Evolutionary conservation across 2,113 vertebrate species (phyloP).

Genomic region (Erythrocebus patas): DNA sequence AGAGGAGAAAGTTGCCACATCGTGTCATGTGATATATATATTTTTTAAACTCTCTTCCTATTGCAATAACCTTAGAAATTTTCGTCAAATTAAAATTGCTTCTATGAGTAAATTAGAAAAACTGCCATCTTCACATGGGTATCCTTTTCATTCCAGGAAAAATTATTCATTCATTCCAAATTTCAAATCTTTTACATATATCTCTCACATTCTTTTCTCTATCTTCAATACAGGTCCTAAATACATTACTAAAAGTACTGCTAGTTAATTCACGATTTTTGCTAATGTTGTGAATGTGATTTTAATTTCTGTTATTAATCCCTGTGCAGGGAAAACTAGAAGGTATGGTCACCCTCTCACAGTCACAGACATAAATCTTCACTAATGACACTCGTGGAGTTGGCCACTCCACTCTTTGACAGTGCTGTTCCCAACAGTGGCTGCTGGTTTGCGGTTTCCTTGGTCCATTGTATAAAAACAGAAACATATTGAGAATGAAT

Average conservation of each 20-base stretch:
- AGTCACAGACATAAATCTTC: background rate
- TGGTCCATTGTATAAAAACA: background rate
- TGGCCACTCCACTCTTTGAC: background rate
- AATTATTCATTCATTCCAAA: background rate
- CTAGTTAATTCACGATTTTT: background rate
- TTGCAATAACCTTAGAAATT: background rate
- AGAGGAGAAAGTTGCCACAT: background rate
- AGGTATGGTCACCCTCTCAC: background rate
- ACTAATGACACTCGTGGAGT: too few species aligned
- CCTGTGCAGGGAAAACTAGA: background rate
- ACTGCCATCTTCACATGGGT: background rate
- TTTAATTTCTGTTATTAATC: background rate
- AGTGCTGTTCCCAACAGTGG: fast-evolving
- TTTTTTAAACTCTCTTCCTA: background rate
- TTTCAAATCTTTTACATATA: background rate
- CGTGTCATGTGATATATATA: fast-evolving
- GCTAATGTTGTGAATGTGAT: background rate
- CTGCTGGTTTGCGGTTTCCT: background rate
- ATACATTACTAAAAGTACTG: background rate
- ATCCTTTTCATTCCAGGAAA: background rate
- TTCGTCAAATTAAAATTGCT: background rate
- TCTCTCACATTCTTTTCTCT: background rate
- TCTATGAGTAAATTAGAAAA: background rate
- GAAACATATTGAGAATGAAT: background rate
- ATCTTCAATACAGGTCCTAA: background rate